Conservation (phyloP, 2,113 vertebrate species). For the Dipodomys spectabilis region DNA sequence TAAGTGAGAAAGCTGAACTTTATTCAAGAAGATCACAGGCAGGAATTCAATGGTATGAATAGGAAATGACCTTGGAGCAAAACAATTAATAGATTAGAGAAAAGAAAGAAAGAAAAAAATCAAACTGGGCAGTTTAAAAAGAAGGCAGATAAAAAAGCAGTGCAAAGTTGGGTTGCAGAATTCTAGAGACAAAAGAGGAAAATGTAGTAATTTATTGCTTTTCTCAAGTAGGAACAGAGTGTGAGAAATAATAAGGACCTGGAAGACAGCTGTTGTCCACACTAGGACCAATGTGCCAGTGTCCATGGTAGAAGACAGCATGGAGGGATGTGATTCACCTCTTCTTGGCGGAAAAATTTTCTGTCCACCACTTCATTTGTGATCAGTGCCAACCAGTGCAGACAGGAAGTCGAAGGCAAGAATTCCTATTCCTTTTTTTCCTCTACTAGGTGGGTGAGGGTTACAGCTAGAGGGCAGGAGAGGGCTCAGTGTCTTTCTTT, state of each 20-base stretch:
- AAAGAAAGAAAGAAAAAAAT: constrained; percentile 10
- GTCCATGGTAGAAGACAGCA: too few species aligned
- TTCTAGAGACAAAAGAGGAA: not conserved
- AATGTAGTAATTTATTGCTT: not conserved
- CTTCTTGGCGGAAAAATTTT: not conserved
- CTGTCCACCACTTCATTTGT: not conserved
- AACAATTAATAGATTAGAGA: not conserved
- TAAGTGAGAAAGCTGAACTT: constrained; percentile 24
- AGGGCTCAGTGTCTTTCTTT: not conserved
- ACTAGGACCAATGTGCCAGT: not conserved
- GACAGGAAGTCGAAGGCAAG: not conserved
- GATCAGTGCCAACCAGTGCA: not conserved
- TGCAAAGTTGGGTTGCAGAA: not conserved
- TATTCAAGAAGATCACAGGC: constrained; percentile 38
- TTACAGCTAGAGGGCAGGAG: not conserved
- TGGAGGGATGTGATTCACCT: not conserved
- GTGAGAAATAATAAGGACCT: not conserved
- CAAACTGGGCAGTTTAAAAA: not conserved
- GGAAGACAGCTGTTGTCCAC: not conserved
- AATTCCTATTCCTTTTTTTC: not conserved
- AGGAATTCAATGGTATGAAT: constrained; percentile 27
- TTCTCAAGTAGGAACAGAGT: not conserved
- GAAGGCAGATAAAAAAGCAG: not conserved
- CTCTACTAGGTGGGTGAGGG: not conserved
- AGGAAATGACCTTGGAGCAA: constrained; percentile 3